Conservation (phyloP, 2,888 invertebrate species). For the Seira ritae region DNA sequence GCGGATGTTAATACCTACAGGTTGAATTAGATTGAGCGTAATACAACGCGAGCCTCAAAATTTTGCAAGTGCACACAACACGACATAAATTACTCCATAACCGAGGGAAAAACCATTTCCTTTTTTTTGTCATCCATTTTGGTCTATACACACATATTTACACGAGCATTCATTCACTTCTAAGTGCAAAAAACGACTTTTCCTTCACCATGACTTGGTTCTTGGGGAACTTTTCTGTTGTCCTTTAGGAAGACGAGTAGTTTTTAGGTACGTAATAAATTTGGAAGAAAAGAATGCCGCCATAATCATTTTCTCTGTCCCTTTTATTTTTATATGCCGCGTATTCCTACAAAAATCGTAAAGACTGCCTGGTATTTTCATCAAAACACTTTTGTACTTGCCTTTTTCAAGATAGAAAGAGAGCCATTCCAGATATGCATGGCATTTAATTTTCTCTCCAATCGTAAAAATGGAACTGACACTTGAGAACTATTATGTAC, state of each 20-base stretch:
- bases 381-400: conserved; percentile 28
- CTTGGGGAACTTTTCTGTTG: conserved; percentile 1
- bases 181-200: background rate
- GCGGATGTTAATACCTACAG: too few species aligned
- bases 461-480: conserved; percentile 61
- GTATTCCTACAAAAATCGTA: background rate
- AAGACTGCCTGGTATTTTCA: conserved; percentile 19
- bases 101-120: too few species aligned
- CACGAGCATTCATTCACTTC: background rate
- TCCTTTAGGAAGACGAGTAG: background rate
- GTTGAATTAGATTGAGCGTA: too few species aligned
- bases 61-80: too few species aligned
- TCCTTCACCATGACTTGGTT: conserved; percentile 1
- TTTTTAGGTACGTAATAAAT: conserved; percentile 16
- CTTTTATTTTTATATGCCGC: background rate
- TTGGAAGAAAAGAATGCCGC: conserved; percentile 1
- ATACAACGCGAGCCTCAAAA: too few species aligned
- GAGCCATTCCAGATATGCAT: conserved; percentile 70
- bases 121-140: too few species aligned
- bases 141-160: too few species aligned
- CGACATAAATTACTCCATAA: too few species aligned
- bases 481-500: conserved; percentile 62
- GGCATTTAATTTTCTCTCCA: conserved; percentile 72
- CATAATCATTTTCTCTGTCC: background rate
- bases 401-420: background rate